Evolutionary conservation across 2,797 vertebrate species (phyloP).

Genomic region (Orestias chungarensis): DNA sequence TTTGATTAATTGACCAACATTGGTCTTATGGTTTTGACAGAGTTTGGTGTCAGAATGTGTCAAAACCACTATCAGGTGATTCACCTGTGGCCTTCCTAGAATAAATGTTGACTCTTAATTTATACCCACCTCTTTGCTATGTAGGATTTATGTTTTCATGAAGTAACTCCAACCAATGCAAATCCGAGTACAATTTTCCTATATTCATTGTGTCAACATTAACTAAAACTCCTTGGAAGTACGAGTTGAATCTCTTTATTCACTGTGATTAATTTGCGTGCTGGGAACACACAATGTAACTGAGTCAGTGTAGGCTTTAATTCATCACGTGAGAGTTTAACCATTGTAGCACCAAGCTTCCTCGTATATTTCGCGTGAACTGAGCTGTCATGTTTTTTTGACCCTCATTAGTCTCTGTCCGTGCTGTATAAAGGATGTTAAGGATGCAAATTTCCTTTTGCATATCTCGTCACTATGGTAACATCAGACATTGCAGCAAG

Average conservation of each 20-base stretch:
- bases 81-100: neutral
- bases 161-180: neutral
- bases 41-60: too few relatives aligned
- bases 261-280: slow-evolving; percentile 9
- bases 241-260: slow-evolving; percentile 7
- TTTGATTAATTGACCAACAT: neutral
- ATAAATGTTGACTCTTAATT: neutral
- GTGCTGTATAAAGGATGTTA: neutral
- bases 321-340: slow-evolving; percentile 25
- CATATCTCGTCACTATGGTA: slow-evolving; percentile 37
- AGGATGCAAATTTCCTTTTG: slow-evolving; percentile 56
- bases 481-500: slow-evolving; percentile 13
- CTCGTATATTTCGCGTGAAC: neutral
- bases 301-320: slow-evolving; percentile 9
- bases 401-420: neutral
- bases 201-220: neutral
- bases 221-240: neutral
- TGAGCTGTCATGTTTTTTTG: slow-evolving; percentile 4
- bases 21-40: neutral
- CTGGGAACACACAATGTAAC: slow-evolving; percentile 1
- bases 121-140: neutral
- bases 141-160: neutral
- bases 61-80: too few relatives aligned
- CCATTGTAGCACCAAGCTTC: neutral
- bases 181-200: neutral